phyloP scores from a whole-genome alignment of 2,797 vertebrate species.

The Borostomias antarcticus region DNA sequence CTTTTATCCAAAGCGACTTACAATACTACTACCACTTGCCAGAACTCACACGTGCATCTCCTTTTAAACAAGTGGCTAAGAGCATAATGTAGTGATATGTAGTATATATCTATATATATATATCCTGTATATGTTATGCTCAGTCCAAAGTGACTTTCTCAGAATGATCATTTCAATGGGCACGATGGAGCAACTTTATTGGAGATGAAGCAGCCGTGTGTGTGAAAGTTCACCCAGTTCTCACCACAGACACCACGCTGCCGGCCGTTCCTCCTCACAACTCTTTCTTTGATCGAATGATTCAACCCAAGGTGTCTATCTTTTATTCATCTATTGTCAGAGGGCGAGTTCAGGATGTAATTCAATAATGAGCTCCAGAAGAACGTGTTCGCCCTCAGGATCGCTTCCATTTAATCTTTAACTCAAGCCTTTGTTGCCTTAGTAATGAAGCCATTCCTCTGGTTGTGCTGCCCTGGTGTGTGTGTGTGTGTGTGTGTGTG shows the following conservation, averaged over 20 bases:
- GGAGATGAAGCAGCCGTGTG: too few species aligned
- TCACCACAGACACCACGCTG: background rate
- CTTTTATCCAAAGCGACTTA: too few species aligned
- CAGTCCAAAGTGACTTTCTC: background rate
- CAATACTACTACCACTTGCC: too few species aligned
- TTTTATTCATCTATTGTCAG: constrained; percentile 50
- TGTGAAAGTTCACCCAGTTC: too few species aligned
- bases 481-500: constrained; percentile 32
- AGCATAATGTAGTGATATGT: background rate
- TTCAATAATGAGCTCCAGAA: constrained; percentile 58
- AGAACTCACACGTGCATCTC: too few species aligned
- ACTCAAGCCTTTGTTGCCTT: constrained; percentile 63
- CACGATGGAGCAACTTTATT: too few species aligned
- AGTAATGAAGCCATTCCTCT: constrained; percentile 65
- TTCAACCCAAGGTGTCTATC: constrained; percentile 46
- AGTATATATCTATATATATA: background rate
- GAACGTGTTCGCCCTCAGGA: constrained; percentile 53
- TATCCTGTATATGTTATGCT: background rate
- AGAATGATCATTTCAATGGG: too few species aligned
- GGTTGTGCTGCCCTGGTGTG: constrained; percentile 44
- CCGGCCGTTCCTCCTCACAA: background rate
- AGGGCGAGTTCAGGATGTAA: constrained; percentile 64
- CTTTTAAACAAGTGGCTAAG: too few species aligned
- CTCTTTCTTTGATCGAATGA: constrained; percentile 35
- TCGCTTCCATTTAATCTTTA: constrained; percentile 76